Evolutionary conservation across 2,113 vertebrate species (phyloP).

Genomic region (Hemiscyllium ocellatum): DNA sequence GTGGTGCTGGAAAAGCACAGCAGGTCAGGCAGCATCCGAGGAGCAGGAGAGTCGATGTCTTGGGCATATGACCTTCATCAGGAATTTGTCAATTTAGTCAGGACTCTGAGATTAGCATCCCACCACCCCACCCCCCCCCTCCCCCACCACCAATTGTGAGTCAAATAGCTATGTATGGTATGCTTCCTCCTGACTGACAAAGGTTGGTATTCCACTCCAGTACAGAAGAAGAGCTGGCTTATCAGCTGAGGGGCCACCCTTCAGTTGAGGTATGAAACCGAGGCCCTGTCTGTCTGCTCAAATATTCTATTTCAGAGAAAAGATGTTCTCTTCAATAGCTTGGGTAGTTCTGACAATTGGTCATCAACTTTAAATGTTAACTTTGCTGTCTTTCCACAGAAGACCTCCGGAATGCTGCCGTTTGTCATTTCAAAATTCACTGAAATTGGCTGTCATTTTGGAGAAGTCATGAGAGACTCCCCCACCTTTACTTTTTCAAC

Average conservation of each 20-base stretch:
- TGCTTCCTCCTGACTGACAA: no score
- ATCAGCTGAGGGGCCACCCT: background rate
- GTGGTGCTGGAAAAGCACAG: no score
- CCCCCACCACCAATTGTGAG: background rate
- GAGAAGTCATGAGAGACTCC: background rate
- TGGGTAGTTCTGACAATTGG: background rate
- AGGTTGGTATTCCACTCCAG: background rate
- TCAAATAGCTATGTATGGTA: background rate
- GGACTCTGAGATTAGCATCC: background rate
- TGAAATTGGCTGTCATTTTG: background rate
- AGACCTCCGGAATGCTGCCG: background rate
- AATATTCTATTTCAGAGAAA: background rate
- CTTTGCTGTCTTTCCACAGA: background rate
- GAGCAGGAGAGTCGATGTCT: no score
- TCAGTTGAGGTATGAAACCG: background rate
- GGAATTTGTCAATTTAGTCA: background rate
- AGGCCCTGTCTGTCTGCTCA: no score
- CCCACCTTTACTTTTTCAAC: background rate
- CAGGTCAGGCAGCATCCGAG: no score
- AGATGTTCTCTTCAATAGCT: background rate
- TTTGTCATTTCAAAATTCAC: background rate
- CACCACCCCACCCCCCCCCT: no score
- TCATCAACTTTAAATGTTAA: background rate
- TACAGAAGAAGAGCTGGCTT: background rate
- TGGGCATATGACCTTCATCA: no score